These are phyloP conservation scores for Taurulus bubalis DNA, from an alignment of 2,113 vertebrate genomes.

Conservation along the genomic window DNA sequence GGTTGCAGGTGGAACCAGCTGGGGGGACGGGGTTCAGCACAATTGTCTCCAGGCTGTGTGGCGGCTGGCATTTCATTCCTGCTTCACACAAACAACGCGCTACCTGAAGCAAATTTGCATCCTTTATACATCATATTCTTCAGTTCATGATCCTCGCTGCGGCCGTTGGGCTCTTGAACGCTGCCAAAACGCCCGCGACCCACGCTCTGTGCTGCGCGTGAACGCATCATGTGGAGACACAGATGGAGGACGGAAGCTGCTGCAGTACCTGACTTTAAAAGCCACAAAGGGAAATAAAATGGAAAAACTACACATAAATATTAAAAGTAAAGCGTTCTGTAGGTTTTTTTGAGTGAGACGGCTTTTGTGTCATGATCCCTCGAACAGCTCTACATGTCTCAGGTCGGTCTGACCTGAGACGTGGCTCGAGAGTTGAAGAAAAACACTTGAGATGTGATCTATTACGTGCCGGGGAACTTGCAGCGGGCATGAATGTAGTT, in stretches of 20 bases:
- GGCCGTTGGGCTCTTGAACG: too few species aligned
- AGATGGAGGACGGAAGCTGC: too few species aligned
- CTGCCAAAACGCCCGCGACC: not conserved
- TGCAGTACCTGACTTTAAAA: not conserved
- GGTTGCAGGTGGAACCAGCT: too few species aligned
- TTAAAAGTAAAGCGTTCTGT: not conserved
- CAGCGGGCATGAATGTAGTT: slow-evolving; percentile 2
- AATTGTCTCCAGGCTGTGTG: too few species aligned
- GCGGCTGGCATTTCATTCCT: too few species aligned
- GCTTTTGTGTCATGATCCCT: not conserved
- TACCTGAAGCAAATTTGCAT: too few species aligned
- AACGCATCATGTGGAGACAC: not conserved
- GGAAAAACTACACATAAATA: not conserved
- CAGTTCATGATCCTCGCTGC: too few species aligned
- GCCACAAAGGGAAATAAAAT: too few species aligned
- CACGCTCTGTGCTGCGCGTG: not conserved
- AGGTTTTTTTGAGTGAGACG: not conserved
- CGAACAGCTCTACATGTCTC: not conserved
- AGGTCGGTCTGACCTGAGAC: not conserved
- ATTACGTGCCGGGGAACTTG: slow-evolving; percentile 16
- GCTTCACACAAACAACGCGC: too few species aligned
- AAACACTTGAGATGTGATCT: not conserved
- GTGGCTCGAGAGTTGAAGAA: not conserved
- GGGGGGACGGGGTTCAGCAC: too few species aligned
- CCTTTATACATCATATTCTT: too few species aligned